Conservation (phyloP, 2,797 vertebrate species). For the Periophthalmus magnuspinnatus region DNA sequence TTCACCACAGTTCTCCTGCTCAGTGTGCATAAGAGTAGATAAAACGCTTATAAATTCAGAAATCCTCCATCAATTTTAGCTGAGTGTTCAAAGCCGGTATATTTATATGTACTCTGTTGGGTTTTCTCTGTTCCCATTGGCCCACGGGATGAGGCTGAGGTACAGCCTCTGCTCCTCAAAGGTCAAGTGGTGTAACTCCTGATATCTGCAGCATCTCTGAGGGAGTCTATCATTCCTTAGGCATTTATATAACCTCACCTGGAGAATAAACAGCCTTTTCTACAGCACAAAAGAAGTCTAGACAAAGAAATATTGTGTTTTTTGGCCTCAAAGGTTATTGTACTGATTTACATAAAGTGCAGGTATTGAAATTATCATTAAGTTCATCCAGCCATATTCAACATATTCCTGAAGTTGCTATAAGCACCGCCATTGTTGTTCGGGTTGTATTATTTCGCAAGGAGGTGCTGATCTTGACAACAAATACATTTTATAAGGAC, state of each 20-base stretch:
- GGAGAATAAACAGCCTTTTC: conserved; percentile 16
- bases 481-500: too few species aligned
- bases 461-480: too few species aligned
- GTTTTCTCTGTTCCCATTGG: not conserved
- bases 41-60: not conserved
- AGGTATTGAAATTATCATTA: too few species aligned
- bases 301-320: not conserved
- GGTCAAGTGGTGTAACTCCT: conserved; percentile 36
- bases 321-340: not conserved
- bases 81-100: not conserved
- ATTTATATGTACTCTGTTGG: too few species aligned
- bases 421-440: too few species aligned
- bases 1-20: too few species aligned
- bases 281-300: conserved; percentile 18
- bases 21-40: not conserved
- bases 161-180: conserved; percentile 14
- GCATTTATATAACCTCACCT: conserved; percentile 19
- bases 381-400: too few species aligned
- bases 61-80: not conserved
- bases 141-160: conserved; percentile 7
- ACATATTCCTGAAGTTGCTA: too few species aligned
- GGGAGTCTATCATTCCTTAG: not conserved
- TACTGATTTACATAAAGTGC: not conserved
- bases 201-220: conserved; percentile 32
- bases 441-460: too few species aligned